Evolutionary conservation across 92 coral and sea anemone species (phyloP).

Genomic region (Epizoanthus ramosus): DNA sequence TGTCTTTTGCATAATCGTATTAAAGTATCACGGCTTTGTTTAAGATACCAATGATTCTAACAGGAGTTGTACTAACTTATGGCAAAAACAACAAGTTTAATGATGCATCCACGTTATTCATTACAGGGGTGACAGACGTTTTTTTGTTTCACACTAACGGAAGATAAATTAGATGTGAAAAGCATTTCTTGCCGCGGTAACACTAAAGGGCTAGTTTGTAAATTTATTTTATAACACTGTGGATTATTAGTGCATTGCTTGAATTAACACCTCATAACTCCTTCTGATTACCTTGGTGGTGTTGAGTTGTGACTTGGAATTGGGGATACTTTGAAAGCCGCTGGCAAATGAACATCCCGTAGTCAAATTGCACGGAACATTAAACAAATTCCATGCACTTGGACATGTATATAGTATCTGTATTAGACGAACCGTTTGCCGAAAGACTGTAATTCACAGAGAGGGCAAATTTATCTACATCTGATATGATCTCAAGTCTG

Average conservation of each 20-base stretch:
- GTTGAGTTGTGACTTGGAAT: constrained; percentile 40
- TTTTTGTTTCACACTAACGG: constrained; percentile 29
- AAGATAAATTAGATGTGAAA: constrained; percentile 27
- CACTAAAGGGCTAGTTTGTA: constrained; percentile 28
- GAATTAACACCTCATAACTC: constrained; percentile 61
- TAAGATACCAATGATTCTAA: constrained; percentile 16
- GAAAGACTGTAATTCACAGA: constrained; percentile 3
- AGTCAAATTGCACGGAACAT: neutral
- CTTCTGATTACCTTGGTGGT: constrained; percentile 36
- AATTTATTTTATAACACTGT: constrained; percentile 37
- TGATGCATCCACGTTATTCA: neutral
- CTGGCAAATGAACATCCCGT: neutral
- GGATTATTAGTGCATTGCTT: constrained; percentile 48
- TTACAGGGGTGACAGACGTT: constrained; percentile 19
- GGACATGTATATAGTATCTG: neutral
- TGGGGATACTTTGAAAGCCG: neutral
- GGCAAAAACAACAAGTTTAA: neutral
- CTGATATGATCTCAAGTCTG: constrained; percentile 9
- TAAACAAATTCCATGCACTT: too few relatives aligned
- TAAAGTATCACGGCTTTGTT: constrained; percentile 44
- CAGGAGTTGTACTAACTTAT: neutral
- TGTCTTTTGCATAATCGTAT: constrained; percentile 60
- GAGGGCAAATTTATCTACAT: constrained; percentile 8
- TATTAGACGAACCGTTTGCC: neutral
- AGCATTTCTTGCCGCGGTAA: constrained; percentile 27